These are phyloP conservation scores for Reinhardtius hippoglossoides DNA, from an alignment of 2,113 vertebrate species.

Conservation along the genomic window DNA sequence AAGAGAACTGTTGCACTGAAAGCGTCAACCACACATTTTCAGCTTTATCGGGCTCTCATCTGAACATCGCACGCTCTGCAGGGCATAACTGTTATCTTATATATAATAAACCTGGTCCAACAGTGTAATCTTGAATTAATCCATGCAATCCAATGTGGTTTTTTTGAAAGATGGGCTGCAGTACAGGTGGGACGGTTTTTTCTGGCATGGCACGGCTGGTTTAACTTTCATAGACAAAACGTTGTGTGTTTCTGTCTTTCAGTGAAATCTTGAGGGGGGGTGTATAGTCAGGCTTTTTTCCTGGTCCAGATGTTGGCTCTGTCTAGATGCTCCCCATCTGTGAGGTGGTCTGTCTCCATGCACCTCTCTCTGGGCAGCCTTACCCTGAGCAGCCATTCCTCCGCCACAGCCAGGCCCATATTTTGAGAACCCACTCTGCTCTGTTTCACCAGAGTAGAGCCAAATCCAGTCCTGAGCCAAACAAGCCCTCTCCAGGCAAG, in stretches of 20 bases:
- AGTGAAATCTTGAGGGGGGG: slow-evolving; percentile 52
- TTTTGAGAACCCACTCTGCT: slow-evolving; percentile 51
- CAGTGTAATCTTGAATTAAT: background rate
- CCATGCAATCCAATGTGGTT: background rate
- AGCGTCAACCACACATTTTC: background rate
- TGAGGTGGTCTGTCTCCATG: slow-evolving; percentile 53
- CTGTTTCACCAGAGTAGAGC: slow-evolving; percentile 69
- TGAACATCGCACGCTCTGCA: background rate
- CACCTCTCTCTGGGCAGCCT: slow-evolving; percentile 34
- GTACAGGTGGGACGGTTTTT: background rate
- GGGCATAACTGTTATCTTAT: background rate
- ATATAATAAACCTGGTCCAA: background rate
- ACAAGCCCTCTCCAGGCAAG: slow-evolving; percentile 76
- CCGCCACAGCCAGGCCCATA: slow-evolving; percentile 36
- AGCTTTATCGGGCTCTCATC: too few species aligned
- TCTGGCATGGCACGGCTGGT: background rate
- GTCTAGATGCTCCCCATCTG: slow-evolving; percentile 45
- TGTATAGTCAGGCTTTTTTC: slow-evolving; percentile 49
- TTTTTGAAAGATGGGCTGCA: background rate
- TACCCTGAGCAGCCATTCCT: slow-evolving; percentile 37
- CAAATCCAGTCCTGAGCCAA: slow-evolving; percentile 65
- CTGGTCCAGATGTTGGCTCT: slow-evolving; percentile 53
- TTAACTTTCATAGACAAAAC: slow-evolving; percentile 23
- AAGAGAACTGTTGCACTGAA: background rate
- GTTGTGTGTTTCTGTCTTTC: slow-evolving; percentile 61